Base-by-base conservation (phyloP, 2,888 invertebrate genomes). In the Clunio marinus region DNA sequence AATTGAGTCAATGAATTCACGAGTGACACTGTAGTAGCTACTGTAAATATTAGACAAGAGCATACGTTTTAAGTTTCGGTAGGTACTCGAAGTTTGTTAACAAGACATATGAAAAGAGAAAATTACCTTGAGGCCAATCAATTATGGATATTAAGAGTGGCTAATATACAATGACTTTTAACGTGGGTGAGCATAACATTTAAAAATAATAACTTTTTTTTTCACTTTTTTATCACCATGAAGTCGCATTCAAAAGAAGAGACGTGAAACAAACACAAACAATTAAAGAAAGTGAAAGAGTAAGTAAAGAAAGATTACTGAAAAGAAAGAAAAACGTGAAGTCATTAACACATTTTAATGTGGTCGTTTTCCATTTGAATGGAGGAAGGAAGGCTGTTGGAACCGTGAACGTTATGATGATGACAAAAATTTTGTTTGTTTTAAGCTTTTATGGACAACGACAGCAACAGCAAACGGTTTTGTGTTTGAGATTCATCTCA, bases 1-100 rank as follows among this genome's bases (percentile, higher is more conserved):
- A 60, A 60, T 25, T 24, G 32, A 62, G 62, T 62, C 62, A 62
- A 62, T 62, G 62, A 62, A 62, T 51, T 51, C 51, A 51, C 51
- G 51, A 51, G 20, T 32, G 35, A 32, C 35, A n/a, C n/a, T 5
- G 35, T 5, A 32, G 35, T 13, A 15, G 58, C 58, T 58, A n/a
- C 58, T 27, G 58, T 58, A 3, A 13, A 51, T n/a, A n/a, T n/a
- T n/a, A n/a, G n/a, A n/a, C n/a, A n/a, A n/a, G n/a, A n/a, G n/a
- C n/a, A n/a, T n/a, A n/a, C n/a, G n/a, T n/a, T n/a, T n/a, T 5
- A 32, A 5, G 35, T 13, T 8, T 5, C 35, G 35, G 35, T 32
- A 32, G 5, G 5, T 32, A 32, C n/a, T n/a, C n/a, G n/a, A n/a
- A n/a, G n/a, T n/a, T n/a, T n/a, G n/a, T n/a, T n/a, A n/a, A n/a